phyloP scores from a whole-genome alignment of 2,113 vertebrate genomes.

The Seriola rivoliana region DNA sequence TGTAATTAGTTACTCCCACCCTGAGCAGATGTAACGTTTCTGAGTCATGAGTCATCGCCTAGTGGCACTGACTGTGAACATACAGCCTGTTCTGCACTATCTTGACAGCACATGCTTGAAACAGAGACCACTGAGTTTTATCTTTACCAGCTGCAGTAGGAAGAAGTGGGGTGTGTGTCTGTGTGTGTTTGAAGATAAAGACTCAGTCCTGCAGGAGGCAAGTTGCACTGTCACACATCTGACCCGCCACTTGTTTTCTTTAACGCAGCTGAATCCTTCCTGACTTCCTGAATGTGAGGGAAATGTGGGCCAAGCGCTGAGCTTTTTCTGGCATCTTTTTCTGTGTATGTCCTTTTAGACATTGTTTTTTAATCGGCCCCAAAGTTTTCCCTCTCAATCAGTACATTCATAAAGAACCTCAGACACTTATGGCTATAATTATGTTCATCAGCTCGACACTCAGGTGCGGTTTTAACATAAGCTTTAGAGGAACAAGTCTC shows the following conservation, averaged over 20 bases:
- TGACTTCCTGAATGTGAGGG: neutral
- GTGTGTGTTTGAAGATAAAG: conserved; percentile 37
- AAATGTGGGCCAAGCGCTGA: conserved; percentile 4
- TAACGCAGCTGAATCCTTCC: neutral
- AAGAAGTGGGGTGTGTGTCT: neutral
- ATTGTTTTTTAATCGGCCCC: conserved; percentile 38
- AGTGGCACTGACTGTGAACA: conserved; percentile 22
- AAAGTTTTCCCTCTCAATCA: conserved; percentile 40
- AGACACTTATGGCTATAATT: conserved; percentile 74
- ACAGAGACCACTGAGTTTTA: conserved; percentile 17
- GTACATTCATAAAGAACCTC: conserved; percentile 57
- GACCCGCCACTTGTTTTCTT: conserved; percentile 11
- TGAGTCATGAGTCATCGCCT: conserved; percentile 43
- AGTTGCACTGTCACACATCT: neutral
- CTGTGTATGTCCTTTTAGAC: conserved; percentile 2
- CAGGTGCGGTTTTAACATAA: conserved; percentile 80
- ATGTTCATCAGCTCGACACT: conserved; percentile 68
- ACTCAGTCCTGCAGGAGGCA: neutral
- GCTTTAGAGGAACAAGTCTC: conserved; percentile 80
- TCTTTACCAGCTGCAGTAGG: conserved; percentile 12
- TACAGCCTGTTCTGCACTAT: conserved; percentile 42
- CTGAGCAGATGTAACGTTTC: conserved; percentile 28
- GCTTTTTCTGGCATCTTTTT: neutral
- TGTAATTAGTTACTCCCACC: neutral
- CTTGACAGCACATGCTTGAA: conserved; percentile 8